phyloP scores from a whole-genome alignment of 2,888 invertebrate genomes.

The Lochmaea crataegi region DNA sequence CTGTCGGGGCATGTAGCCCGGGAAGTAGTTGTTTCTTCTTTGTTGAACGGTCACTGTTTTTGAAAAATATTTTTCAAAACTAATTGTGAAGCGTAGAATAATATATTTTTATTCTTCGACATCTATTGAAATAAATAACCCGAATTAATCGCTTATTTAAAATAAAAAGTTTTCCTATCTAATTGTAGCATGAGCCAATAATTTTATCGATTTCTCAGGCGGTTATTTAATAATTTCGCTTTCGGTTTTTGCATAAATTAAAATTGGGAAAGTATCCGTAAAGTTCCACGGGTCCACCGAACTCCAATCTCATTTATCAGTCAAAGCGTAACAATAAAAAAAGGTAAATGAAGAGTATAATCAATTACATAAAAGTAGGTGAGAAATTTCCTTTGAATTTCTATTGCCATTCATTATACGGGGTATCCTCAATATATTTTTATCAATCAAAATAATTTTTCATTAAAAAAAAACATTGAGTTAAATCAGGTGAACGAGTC shows the following conservation, averaged over 20 bases:
- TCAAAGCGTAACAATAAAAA: conserved; percentile 24
- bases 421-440: neutral
- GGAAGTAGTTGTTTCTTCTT: too few relatives aligned
- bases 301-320: conserved; percentile 18
- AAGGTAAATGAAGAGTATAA: conserved; percentile 22
- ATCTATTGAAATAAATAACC: too few relatives aligned
- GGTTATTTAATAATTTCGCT: conserved; percentile 25
- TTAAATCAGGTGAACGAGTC: too few relatives aligned
- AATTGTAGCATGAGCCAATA: too few relatives aligned
- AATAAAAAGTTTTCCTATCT: too few relatives aligned
- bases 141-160: too few relatives aligned
- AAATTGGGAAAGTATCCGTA: conserved; percentile 25
- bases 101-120: too few relatives aligned
- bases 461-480: too few relatives aligned
- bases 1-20: too few relatives aligned
- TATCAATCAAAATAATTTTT: neutral
- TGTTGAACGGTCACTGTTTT: too few relatives aligned
- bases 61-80: too few relatives aligned
- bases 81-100: too few relatives aligned
- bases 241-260: conserved; percentile 23
- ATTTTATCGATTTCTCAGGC: neutral
- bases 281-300: conserved; percentile 5
- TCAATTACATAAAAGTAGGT: conserved; percentile 28
- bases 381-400: conserved; percentile 6
- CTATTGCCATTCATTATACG: conserved; percentile 9